These are phyloP conservation scores for Leptodirus hochenwartii DNA, from an alignment of 2,888 invertebrate genomes.

Conservation along the genomic window DNA sequence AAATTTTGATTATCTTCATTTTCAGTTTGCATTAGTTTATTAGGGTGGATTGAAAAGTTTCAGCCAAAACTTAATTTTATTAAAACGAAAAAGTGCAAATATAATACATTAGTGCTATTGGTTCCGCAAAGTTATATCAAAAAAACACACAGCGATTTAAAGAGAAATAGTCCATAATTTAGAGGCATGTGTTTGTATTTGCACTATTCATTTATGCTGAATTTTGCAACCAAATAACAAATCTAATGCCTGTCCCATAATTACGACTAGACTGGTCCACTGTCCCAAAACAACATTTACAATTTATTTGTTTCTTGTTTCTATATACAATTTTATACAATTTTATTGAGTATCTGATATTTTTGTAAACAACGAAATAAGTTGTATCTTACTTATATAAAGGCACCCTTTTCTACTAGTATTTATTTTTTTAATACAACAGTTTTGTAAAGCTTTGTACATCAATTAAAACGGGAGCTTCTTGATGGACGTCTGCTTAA, in stretches of 20 bases:
- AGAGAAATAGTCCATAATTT: constrained; percentile 4
- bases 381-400: no score
- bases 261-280: constrained; percentile 22
- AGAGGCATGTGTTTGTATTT: constrained; percentile 23
- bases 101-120: no score
- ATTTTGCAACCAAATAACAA: constrained; percentile 10
- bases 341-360: no score
- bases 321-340: constrained; percentile 5
- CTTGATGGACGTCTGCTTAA: no score
- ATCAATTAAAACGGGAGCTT: no score
- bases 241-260: constrained; percentile 8
- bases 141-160: constrained; percentile 3
- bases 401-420: no score
- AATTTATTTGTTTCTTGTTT: constrained; percentile 8
- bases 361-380: no score
- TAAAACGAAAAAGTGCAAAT: constrained; percentile 19
- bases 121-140: no score
- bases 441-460: no score
- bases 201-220: constrained; percentile 16
- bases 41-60: constrained; percentile 14
- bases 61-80: constrained; percentile 23
- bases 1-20: constrained; percentile 2
- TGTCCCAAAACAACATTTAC: constrained; percentile 13
- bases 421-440: no score
- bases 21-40: neutral